Evolutionary conservation across 2,888 invertebrate species (phyloP).

Genomic region (Drosophila borborema): DNA sequence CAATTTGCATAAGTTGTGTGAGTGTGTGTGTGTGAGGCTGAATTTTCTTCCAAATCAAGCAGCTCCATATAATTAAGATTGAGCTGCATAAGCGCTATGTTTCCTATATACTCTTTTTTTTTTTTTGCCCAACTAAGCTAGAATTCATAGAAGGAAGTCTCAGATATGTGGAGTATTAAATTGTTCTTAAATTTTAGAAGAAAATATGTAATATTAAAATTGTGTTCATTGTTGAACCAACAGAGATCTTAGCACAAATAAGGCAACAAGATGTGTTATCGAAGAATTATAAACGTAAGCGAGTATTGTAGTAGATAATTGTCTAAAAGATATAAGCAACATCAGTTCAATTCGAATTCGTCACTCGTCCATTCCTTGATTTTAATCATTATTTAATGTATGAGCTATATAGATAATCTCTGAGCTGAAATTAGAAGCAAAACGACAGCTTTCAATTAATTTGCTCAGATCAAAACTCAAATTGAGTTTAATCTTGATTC

Average conservation of each 20-base stretch:
- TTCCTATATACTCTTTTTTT: not conserved
- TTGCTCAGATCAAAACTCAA: conserved; percentile 18
- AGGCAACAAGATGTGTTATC: too few species aligned
- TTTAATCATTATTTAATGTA: conserved; percentile 5
- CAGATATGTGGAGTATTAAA: not conserved
- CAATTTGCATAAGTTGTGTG: conserved; percentile 67
- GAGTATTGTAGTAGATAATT: too few species aligned
- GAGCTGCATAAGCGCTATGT: not conserved
- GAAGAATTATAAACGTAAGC: too few species aligned
- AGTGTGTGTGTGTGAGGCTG: not conserved
- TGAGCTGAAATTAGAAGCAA: not conserved
- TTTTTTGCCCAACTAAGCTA: not conserved
- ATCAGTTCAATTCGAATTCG: not conserved
- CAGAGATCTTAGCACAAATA: too few species aligned
- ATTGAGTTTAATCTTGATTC: conserved; percentile 33
- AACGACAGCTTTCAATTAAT: conserved; percentile 23
- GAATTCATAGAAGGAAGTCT: not conserved
- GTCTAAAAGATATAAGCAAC: not conserved
- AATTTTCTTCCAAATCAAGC: conserved; percentile 3
- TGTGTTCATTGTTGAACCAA: too few species aligned
- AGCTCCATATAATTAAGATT: not conserved
- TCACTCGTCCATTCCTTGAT: not conserved
- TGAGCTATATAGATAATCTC: not conserved
- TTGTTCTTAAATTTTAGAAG: not conserved
- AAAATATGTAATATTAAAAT: not conserved